A percentile compares a stretch with the other conserved stretches of the same genome.
Evolutionary conservation across 2,113 vertebrate genomes (phyloP).

Genomic region (Zootoca vivipara): DNA sequence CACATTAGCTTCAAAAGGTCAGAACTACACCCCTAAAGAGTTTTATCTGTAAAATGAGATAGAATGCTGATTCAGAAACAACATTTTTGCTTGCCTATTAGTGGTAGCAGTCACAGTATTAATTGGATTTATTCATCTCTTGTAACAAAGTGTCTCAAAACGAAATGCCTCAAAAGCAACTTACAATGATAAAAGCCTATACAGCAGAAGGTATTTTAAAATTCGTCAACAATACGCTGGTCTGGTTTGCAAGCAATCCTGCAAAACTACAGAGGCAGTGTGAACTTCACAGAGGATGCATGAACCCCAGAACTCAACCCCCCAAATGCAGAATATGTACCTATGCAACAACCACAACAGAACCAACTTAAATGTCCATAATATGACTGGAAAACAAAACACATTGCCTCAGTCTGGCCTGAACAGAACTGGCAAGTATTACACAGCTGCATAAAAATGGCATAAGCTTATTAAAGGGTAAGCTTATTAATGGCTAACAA

Average conservation of each 20-base stretch:
- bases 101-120: too few species aligned
- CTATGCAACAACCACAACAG: background rate
- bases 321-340: background rate
- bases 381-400: background rate
- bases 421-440: background rate
- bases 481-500: background rate
- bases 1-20: background rate
- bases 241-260: background rate
- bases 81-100: background rate
- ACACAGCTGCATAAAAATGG: background rate
- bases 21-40: too few species aligned
- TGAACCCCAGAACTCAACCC: background rate
- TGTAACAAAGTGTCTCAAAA: too few species aligned
- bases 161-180: too few species aligned
- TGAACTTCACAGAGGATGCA: background rate
- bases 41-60: too few species aligned
- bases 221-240: background rate
- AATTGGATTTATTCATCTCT: too few species aligned
- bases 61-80: background rate
- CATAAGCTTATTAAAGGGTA: background rate
- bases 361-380: background rate
- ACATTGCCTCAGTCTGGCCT: background rate
- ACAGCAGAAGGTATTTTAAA: background rate
- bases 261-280: background rate
- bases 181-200: too few species aligned